These are phyloP conservation scores for Prunella fulvescens DNA, from an alignment of 2,113 vertebrate species.

Conservation along the genomic window DNA sequence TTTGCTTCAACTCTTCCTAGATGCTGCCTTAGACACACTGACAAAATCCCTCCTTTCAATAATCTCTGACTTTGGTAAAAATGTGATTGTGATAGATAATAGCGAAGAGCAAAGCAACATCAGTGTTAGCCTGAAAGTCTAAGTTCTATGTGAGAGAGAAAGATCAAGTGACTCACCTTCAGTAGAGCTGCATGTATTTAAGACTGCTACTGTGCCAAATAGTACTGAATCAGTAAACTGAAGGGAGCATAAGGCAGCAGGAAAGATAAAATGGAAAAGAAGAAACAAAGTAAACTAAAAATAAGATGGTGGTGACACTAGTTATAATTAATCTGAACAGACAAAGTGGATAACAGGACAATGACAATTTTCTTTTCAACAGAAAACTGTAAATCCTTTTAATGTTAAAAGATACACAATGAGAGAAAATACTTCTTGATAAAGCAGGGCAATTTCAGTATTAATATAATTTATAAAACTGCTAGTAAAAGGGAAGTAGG, in stretches of 20 bases:
- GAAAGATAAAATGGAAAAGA: neutral
- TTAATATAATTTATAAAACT: neutral
- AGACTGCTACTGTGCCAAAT: neutral
- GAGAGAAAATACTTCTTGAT: neutral
- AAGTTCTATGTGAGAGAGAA: neutral
- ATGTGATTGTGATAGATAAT: neutral
- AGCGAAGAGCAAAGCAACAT: neutral
- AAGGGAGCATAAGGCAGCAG: neutral
- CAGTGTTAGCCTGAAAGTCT: neutral
- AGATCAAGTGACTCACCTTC: neutral
- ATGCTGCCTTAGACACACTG: no score
- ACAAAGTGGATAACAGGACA: neutral
- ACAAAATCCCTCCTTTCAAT: neutral
- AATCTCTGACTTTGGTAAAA: neutral
- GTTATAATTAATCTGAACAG: neutral
- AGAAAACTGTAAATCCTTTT: neutral
- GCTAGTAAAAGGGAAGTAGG: neutral
- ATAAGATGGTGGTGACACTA: neutral
- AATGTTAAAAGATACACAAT: neutral
- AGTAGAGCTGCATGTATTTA: neutral
- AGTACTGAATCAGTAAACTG: neutral
- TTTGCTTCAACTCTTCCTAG: neutral
- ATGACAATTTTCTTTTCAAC: neutral
- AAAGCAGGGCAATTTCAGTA: neutral
- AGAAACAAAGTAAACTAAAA: neutral